Evolutionary conservation across 2,113 vertebrate species (phyloP).

Genomic region (Cromileptes altivelis): DNA sequence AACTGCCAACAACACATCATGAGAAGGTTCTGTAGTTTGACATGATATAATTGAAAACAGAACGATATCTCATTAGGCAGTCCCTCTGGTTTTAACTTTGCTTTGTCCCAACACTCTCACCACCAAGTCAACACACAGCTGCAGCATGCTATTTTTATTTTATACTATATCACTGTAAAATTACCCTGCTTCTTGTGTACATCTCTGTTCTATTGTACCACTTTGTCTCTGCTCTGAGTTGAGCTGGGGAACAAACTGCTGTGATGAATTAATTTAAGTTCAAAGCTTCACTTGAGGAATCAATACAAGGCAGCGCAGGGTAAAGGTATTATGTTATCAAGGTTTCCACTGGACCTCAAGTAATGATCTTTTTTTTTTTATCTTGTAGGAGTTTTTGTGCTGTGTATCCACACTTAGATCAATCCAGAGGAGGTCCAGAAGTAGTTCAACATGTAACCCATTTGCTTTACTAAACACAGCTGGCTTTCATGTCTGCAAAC

Average conservation of each 20-base stretch:
- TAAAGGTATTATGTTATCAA: not conserved
- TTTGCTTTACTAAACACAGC: slow-evolving; percentile 12
- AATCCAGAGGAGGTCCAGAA: not conserved
- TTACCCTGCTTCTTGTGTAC: slow-evolving; percentile 8
- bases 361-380: not conserved
- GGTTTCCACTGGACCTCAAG: not conserved
- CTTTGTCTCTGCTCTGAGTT: slow-evolving; percentile 12
- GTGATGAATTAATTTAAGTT: slow-evolving; percentile 7
- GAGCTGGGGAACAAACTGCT: slow-evolving; percentile 18
- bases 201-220: not conserved
- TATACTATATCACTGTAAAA: slow-evolving; percentile 20
- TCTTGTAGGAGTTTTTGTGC: not conserved
- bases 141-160: slow-evolving; percentile 37
- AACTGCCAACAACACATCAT: not conserved
- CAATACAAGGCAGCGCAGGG: not conserved
- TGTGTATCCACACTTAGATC: not conserved
- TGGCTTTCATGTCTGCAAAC: slow-evolving; percentile 37
- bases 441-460: not conserved
- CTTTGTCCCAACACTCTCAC: not conserved
- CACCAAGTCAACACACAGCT: slow-evolving; percentile 5
- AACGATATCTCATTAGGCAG: no score
- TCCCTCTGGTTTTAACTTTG: not conserved
- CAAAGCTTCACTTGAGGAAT: not conserved
- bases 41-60: not conserved
- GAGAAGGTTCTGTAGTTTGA: not conserved